A percentile compares a stretch with the other conserved stretches of the same genome.
Evolutionary conservation across 2,888 invertebrate species (phyloP).

Genomic region (Tricholauxania praeusta): DNA sequence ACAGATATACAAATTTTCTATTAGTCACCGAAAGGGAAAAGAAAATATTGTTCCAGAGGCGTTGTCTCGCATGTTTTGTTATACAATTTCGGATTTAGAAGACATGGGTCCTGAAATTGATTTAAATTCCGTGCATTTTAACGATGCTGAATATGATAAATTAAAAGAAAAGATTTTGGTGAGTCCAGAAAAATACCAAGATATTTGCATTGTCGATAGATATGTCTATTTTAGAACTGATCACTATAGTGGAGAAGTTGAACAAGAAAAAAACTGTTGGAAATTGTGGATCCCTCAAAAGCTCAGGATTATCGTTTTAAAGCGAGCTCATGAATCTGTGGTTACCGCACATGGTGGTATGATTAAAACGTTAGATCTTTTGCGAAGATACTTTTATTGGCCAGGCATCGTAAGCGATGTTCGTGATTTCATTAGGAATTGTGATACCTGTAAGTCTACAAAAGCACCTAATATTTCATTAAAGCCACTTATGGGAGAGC

Average conservation of each 20-base stretch:
- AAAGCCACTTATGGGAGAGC: not conserved
- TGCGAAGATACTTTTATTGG: slow-evolving; percentile 28
- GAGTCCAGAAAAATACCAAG: not conserved
- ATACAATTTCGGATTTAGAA: not conserved
- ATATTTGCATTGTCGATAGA: not conserved
- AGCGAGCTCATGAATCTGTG: not conserved
- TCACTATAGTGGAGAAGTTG: not conserved
- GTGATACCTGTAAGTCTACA: not conserved
- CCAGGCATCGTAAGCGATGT: slow-evolving; percentile 18
- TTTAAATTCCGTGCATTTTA: not conserved
- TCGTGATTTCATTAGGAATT: slow-evolving; percentile 1
- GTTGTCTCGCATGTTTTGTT: not conserved
- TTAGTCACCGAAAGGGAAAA: slow-evolving; percentile 8
- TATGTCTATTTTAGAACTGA: not conserved
- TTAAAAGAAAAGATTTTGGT: not conserved
- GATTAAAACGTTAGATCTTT: slow-evolving; percentile 2
- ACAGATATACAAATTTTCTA: not conserved
- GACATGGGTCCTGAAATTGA: not conserved
- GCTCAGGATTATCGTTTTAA: not conserved
- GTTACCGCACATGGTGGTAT: slow-evolving; percentile 16
- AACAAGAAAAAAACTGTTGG: not conserved
- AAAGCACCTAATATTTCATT: slow-evolving; percentile 13
- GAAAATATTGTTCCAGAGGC: not conserved
- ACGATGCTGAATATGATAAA: not conserved
- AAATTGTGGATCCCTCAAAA: not conserved